Base-by-base conservation (phyloP, 1,140 invertebrate genomes). In the Papilio machaon region DNA sequence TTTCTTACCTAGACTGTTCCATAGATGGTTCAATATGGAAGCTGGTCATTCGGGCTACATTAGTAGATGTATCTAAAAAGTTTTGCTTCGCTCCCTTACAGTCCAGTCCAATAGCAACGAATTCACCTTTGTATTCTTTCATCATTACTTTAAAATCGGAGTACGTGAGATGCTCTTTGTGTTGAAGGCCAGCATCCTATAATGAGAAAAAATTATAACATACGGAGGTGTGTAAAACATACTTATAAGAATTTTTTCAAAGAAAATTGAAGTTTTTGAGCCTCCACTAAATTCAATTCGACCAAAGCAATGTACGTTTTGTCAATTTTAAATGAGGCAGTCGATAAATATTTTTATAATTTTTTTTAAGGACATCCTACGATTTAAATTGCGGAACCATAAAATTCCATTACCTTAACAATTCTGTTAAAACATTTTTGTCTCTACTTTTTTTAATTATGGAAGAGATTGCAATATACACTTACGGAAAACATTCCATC, bases 11-110 rank as follows among this genome's bases (percentile, higher is more conserved):
- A 5, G 91, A 89, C 80, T 92, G 91, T 81, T 99, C 98, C 80
- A 96, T 95, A 86, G 96, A 95, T 64, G 97, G 96, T 87, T 98
- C 98, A 54, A 99, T 97, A 87, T 98, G 97, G 90, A 99, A 99
- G 89, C 97, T 98, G 2, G 98, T 98, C 98, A 99, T 99, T 91
- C 98, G 96, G 0, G 98, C 98, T 10, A 99, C 98, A 87, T 99
- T 99, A 5, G 98, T 99, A 2, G 98, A 99, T 0, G 98, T 99
- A 88, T 99, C 98, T 79, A 99, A 95, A 90, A 99, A 99, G 92
- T 99, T 99, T 91, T 99, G 98, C 89, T 99, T 99, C 1, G 98
- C 98, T 17, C 98, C 99, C 95, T 99, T 99, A 91, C 98, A 99
- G 89, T 99, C 98, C 46, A 99, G 94, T n/a, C 98, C 98, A 81